Evolutionary conservation across 2,797 vertebrate genomes (phyloP).

Genomic region (Tapera naevia): DNA sequence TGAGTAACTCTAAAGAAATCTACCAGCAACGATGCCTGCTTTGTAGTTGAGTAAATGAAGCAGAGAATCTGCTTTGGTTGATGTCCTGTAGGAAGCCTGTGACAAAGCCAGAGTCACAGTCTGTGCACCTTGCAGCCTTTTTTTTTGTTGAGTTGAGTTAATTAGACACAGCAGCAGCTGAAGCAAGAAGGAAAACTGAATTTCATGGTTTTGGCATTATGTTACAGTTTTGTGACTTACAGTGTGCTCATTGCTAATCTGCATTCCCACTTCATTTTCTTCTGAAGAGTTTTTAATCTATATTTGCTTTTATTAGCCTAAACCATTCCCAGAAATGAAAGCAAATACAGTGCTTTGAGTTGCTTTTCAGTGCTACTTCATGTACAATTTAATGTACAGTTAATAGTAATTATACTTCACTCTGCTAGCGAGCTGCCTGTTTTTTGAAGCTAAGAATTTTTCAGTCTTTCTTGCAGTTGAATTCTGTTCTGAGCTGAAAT

Average conservation of each 20-base stretch:
- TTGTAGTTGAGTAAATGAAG: background rate
- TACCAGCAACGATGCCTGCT: background rate
- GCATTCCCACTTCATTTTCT: background rate
- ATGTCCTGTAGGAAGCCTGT: background rate
- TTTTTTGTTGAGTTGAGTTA: background rate
- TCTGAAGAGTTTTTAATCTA: background rate
- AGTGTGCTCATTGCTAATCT: background rate
- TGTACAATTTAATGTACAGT: background rate
- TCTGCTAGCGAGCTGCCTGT: background rate
- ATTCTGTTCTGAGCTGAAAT: background rate
- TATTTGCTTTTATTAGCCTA: background rate
- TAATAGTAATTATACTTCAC: background rate
- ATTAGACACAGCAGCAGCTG: background rate
- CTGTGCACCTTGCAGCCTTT: background rate
- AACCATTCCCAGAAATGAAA: background rate
- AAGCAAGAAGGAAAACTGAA: background rate
- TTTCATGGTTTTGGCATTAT: background rate
- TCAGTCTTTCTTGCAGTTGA: background rate
- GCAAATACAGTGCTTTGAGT: background rate
- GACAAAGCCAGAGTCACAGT: background rate
- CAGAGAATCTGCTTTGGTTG: background rate
- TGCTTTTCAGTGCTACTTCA: background rate
- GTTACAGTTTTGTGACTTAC: background rate
- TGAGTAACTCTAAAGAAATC: background rate
- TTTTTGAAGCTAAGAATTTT: background rate